Conservation (phyloP, 2,113 vertebrate genomes). For the Rhineura floridana region DNA sequence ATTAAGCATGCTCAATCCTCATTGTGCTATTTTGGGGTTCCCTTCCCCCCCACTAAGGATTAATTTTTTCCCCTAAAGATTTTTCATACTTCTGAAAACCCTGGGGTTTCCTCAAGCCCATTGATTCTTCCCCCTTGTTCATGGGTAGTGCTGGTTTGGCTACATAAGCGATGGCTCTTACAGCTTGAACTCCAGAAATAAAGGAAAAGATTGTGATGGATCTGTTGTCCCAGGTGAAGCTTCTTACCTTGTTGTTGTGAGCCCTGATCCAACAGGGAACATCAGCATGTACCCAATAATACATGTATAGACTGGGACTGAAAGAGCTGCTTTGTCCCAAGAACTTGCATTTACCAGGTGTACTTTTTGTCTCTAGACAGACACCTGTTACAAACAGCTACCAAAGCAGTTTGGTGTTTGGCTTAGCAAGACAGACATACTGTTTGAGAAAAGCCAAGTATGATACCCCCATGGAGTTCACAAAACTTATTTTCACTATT, state of each 20-base stretch:
- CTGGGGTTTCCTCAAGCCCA: background rate
- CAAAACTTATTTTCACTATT: background rate
- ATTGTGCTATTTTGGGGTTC: background rate
- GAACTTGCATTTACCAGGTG: background rate
- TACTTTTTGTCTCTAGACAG: background rate
- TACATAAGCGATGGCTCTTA: too few relatives aligned
- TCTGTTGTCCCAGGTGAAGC: background rate
- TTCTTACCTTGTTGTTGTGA: background rate
- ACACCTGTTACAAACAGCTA: background rate
- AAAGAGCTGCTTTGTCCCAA: background rate
- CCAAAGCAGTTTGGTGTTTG: background rate
- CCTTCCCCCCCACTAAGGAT: too few relatives aligned
- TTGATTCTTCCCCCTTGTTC: background rate
- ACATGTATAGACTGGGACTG: background rate
- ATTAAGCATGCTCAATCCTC: background rate
- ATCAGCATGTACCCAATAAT: background rate
- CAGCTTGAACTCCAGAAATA: background rate
- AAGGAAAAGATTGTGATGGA: background rate
- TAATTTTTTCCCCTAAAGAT: background rate
- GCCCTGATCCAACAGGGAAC: background rate
- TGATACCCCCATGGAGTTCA: background rate
- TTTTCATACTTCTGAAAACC: background rate
- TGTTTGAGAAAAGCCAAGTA: too few relatives aligned
- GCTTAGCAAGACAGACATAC: background rate
- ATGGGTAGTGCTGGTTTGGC: too few relatives aligned